Percentiles rank a stretch among this genome's conserved stretches.
Evolutionary conservation across 2,113 vertebrate genomes (phyloP).

Genomic region (Eolophus roseicapilla): DNA sequence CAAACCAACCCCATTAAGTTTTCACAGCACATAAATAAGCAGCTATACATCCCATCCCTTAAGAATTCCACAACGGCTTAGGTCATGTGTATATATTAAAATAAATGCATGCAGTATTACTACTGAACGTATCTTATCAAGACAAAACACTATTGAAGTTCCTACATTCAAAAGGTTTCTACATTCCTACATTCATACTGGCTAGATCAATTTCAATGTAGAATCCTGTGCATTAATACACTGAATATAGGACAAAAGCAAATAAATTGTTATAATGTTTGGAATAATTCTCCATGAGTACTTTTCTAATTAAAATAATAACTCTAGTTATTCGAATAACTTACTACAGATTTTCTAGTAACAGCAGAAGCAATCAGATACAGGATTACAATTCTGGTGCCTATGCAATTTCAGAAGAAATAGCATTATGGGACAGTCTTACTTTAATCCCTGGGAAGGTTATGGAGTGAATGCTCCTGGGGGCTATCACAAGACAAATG

Average conservation of each 20-base stretch:
- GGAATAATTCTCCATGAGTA: not conserved
- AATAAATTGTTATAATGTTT: not conserved
- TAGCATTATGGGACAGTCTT: not conserved
- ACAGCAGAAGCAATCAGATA: not conserved
- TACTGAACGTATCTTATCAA: not conserved
- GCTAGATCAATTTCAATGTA: not conserved
- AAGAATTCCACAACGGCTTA: not conserved
- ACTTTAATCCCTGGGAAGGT: not conserved
- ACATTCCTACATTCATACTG: not conserved
- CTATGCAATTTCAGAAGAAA: not conserved
- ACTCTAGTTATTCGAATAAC: not conserved
- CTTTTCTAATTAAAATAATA: not conserved
- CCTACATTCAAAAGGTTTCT: not conserved
- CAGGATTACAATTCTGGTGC: not conserved
- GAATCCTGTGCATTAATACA: not conserved
- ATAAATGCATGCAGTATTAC: not conserved
- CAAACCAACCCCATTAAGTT: not conserved
- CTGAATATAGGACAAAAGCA: constrained; percentile 6
- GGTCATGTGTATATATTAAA: not conserved
- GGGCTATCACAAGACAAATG: not conserved
- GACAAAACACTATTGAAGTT: not conserved
- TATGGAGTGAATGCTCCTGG: not conserved
- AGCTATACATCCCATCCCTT: not conserved
- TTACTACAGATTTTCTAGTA: not conserved
- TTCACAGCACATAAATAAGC: not conserved